Evolutionary conservation across 2,888 invertebrate species (phyloP).

Genomic region (Drosophila infuscata): DNA sequence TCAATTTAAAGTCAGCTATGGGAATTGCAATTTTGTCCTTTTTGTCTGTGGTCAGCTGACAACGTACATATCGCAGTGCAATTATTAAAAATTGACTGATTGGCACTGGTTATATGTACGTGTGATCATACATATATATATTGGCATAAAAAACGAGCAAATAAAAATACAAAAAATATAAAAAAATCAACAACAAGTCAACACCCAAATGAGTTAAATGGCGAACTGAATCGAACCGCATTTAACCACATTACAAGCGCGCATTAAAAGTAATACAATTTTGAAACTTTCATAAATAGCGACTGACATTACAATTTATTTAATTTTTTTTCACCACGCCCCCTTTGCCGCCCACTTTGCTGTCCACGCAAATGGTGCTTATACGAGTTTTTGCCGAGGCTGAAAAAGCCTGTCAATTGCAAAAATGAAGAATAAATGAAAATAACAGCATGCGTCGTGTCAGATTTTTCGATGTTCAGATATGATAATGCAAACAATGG

Average conservation of each 20-base stretch:
- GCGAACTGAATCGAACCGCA: slow-evolving; percentile 52
- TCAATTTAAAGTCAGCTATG: slow-evolving; percentile 21
- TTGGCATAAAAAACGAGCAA: slow-evolving; percentile 16
- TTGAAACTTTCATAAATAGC: slow-evolving; percentile 67
- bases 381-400: slow-evolving; percentile 32
- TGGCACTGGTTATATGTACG: slow-evolving; percentile 38
- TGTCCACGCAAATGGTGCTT: slow-evolving; percentile 11
- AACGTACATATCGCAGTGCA: slow-evolving; percentile 56
- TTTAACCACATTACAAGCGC: slow-evolving; percentile 61
- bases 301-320: slow-evolving; percentile 56
- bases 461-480: slow-evolving; percentile 70
- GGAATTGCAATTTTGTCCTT: slow-evolving; percentile 4
- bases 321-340: slow-evolving; percentile 21
- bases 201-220: slow-evolving; percentile 72
- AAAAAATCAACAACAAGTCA: slow-evolving; percentile 37
- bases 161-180: not conserved
- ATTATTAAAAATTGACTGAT: slow-evolving; percentile 72
- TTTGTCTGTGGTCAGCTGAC: slow-evolving; percentile 54
- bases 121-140: slow-evolving; percentile 10
- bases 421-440: slow-evolving; percentile 26
- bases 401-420: slow-evolving; percentile 57
- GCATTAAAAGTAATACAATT: slow-evolving; percentile 68
- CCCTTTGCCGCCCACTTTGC: not conserved
- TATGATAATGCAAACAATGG: slow-evolving; percentile 70
- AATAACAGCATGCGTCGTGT: slow-evolving; percentile 74